Base-by-base conservation (phyloP, 2,888 invertebrate genomes). In the Aradus depressus region DNA sequence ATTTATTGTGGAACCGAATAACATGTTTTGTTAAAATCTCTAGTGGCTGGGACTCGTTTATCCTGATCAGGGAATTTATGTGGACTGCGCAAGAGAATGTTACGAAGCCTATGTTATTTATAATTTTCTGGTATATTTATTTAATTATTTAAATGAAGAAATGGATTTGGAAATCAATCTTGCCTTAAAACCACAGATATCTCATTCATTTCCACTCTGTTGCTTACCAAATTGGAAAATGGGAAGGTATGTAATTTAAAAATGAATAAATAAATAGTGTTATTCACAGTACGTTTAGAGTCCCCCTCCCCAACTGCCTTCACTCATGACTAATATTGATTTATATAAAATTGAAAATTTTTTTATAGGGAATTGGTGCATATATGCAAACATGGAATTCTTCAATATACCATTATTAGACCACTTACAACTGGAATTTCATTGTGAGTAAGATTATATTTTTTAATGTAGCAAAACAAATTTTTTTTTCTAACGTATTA, bases 91-190 rank as follows among this genome's bases (percentile, higher is more conserved):
- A 45, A 75, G 95, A 66, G 95, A 96, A 72, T 95, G 93, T 66
- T 96, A 95, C 66, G 96, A 96, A 71, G 95, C 93, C 1, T 96
- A 93, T 72, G 95, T 95, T 2, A 95, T 96, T 63, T 95, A 96
- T 68, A 95, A 93, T 72, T 96, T 96, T 66, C 92, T 95, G 91
- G 86, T 85, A 64, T 96, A 87, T 67, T 73, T 96, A 60, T 71
- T 95, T 54, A 90, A 89, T 66, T 96, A 90, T 68, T 73, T 96
- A 45, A 84, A 88, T 35, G 65, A 83, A 63, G 86, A 84, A 64
- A 83, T 84, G 72, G 87, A 92, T 66, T 71, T 93, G 58, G 89
- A 90, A 67, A 82, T 81, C 2, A 76, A 79, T 53, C 72, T 89
- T 62, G 85, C 84, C 63, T 75, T 79, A 37, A 88, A 88, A 63